Conservation (phyloP, 1,140 invertebrate species). For the Zaprionus davidi region DNA sequence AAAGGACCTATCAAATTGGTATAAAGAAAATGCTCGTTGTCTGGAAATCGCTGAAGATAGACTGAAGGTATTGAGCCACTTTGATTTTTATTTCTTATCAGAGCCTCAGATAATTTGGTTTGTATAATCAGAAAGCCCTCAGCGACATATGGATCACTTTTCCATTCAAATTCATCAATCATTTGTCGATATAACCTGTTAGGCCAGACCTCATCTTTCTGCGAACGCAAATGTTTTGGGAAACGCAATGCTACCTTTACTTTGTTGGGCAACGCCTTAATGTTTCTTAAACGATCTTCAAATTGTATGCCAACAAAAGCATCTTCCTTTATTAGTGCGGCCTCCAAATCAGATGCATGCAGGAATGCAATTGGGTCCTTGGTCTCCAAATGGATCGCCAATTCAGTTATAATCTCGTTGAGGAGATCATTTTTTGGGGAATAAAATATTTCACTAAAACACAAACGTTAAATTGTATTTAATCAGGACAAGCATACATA, state of each 20-base stretch:
- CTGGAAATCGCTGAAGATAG: slow-evolving; percentile 32
- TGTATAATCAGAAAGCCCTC: slow-evolving; percentile 48
- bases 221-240: slow-evolving; percentile 21
- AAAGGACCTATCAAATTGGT: not conserved
- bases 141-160: not conserved
- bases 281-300: slow-evolving; percentile 13
- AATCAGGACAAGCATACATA: slow-evolving; percentile 42
- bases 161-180: not conserved
- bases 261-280: slow-evolving; percentile 16
- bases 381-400: not conserved
- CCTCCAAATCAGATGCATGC: not conserved
- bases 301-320: slow-evolving; percentile 56
- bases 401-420: slow-evolving; percentile 1
- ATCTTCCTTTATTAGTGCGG: not conserved
- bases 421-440: slow-evolving; percentile 45
- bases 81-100: slow-evolving; percentile 15
- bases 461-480: not conserved
- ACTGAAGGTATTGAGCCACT: slow-evolving; percentile 12
- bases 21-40: not conserved
- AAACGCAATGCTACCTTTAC: slow-evolving; percentile 40
- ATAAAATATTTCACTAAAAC: slow-evolving; percentile 30
- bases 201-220: slow-evolving; percentile 11
- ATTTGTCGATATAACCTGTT: not conserved
- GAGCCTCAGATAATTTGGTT: slow-evolving; percentile 20
- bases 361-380: not conserved